A percentile compares a stretch with the other conserved stretches of the same genome.
phyloP scores from a whole-genome alignment of 2,113 vertebrate genomes.

The Chlorodrepanis virens region DNA sequence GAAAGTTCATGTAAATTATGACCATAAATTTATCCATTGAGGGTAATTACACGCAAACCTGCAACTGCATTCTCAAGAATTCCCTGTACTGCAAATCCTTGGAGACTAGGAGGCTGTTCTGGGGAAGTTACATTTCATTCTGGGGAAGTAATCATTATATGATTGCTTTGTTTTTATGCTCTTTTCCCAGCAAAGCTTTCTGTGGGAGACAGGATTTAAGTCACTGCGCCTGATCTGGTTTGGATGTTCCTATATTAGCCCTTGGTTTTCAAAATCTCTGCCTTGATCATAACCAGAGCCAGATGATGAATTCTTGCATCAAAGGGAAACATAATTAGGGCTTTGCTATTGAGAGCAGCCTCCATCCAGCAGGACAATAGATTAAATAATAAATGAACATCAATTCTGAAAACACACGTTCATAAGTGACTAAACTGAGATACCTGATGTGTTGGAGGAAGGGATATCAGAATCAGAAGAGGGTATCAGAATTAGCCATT shows the following conservation, averaged over 20 bases:
- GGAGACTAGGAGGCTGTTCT: neutral
- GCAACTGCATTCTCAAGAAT: neutral
- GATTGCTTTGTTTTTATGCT: neutral
- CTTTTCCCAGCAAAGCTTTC: neutral
- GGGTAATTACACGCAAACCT: neutral
- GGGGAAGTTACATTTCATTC: neutral
- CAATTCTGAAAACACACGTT: neutral
- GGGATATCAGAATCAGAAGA: neutral
- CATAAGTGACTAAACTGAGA: neutral
- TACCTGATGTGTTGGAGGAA: neutral
- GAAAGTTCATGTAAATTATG: neutral
- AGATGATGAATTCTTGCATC: neutral
- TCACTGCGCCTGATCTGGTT: neutral
- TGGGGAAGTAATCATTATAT: neutral
- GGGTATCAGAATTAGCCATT: neutral
- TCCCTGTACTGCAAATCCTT: neutral
- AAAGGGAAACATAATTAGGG: neutral
- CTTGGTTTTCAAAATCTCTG: neutral
- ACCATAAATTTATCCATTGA: neutral
- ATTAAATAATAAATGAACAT: neutral
- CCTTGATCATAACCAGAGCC: neutral
- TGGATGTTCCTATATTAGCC: neutral
- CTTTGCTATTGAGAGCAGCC: neutral
- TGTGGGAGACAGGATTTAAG: neutral
- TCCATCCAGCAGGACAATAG: neutral